Evolutionary conservation across 2,888 invertebrate genomes (phyloP).

Genomic region (Heliothis peltigera): DNA sequence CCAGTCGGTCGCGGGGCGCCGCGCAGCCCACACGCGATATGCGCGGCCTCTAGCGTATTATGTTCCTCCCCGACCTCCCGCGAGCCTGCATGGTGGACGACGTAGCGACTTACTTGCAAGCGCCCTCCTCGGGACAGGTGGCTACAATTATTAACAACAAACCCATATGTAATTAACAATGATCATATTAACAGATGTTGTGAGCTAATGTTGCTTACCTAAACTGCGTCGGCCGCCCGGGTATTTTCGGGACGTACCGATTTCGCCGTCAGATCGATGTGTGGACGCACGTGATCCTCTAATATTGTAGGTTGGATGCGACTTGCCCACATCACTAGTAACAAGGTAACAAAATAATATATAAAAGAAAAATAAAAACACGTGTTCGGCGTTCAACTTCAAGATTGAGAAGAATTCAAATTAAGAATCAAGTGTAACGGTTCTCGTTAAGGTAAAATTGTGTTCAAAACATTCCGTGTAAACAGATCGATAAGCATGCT

Average conservation of each 20-base stretch:
- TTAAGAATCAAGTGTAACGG: constrained; percentile 47
- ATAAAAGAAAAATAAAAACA: constrained; percentile 47
- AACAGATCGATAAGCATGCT: constrained; percentile 84
- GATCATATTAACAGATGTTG: constrained; percentile 90
- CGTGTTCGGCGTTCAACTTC: constrained; percentile 53
- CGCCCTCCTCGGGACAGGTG: constrained; percentile 98
- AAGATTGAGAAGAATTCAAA: constrained; percentile 41
- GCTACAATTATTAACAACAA: constrained; percentile 89
- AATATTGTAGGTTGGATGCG: constrained; percentile 69
- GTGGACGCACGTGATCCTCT: constrained; percentile 77
- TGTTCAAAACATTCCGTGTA: constrained; percentile 81
- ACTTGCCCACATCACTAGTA: constrained; percentile 59
- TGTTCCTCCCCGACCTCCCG: constrained; percentile 98
- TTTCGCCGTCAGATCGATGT: constrained; percentile 80
- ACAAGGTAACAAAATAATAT: constrained; percentile 62
- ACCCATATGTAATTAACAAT: constrained; percentile 90
- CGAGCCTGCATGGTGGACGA: constrained; percentile 99
- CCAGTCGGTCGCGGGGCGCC: constrained; percentile 89
- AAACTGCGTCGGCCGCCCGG: constrained; percentile 86
- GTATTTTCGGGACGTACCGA: constrained; percentile 86
- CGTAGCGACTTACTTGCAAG: constrained; percentile 98
- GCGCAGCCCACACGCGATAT: constrained; percentile 87
- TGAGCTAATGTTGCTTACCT: constrained; percentile 89
- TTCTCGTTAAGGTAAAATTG: constrained; percentile 62
- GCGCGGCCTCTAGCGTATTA: constrained; percentile 89